phyloP scores from a whole-genome alignment of 1,140 invertebrate genomes.

The Leptinotarsa undecemlineata region DNA sequence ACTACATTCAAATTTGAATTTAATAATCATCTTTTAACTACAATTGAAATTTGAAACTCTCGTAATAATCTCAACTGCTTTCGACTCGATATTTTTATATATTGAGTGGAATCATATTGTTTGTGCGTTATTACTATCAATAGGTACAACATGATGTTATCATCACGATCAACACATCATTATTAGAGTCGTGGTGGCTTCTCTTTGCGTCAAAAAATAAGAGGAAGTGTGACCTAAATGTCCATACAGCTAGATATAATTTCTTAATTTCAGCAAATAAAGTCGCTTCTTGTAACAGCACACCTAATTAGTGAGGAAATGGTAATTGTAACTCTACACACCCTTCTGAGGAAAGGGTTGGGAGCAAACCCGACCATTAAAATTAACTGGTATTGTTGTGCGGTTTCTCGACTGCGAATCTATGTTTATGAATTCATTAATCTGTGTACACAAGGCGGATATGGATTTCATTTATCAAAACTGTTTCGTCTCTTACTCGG shows the following conservation, averaged over 20 bases:
- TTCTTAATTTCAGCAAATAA: slow-evolving; percentile 28
- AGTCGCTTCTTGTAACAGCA: slow-evolving; percentile 27
- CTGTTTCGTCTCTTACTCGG: not conserved
- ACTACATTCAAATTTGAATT: no score
- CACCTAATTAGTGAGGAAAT: slow-evolving; percentile 29
- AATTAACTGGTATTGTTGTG: slow-evolving; percentile 29
- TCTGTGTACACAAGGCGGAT: slow-evolving; percentile 20
- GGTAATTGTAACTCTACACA: slow-evolving; percentile 32
- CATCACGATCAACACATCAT: not conserved
- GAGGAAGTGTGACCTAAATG: slow-evolving; percentile 4
- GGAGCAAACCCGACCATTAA: slow-evolving; percentile 25
- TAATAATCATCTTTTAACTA: no score
- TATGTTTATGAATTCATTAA: slow-evolving; percentile 30
- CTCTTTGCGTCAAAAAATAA: not conserved
- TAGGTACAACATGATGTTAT: no score
- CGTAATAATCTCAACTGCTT: no score
- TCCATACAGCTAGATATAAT: slow-evolving; percentile 18
- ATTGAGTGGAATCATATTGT: no score
- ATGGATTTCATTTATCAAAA: slow-evolving; percentile 20
- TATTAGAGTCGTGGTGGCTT: not conserved
- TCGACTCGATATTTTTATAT: no score
- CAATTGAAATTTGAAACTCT: no score
- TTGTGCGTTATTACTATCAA: no score
- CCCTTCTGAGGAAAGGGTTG: slow-evolving; percentile 21
- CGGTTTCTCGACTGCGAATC: slow-evolving; percentile 17